Percentiles rank a stretch among this genome's conserved stretches.
Conservation (phyloP, 2,888 invertebrate species). For the Stenoptilia bipunctidactyla region DNA sequence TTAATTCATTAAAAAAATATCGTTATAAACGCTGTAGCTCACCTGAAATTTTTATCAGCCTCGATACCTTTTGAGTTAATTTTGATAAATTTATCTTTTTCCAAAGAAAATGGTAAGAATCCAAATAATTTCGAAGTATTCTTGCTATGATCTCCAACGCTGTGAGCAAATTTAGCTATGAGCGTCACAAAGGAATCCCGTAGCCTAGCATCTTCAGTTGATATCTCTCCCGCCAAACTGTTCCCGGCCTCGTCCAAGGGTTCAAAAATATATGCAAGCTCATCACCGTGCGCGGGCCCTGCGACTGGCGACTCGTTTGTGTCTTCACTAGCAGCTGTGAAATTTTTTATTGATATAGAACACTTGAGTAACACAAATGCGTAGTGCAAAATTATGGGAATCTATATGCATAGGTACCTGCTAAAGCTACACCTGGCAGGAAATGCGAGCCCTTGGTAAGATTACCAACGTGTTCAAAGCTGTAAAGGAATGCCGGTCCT, state of each 20-base stretch:
- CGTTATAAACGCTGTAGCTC: too few relatives aligned
- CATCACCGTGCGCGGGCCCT: conserved; percentile 78
- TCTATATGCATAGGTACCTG: conserved; percentile 32
- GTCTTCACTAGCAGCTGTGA: not conserved
- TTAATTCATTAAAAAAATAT: too few relatives aligned
- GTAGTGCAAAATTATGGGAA: too few relatives aligned
- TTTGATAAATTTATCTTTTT: conserved; percentile 42
- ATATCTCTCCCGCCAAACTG: conserved; percentile 45
- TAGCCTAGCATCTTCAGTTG: conserved; percentile 73
- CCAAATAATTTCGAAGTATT: conserved; percentile 22
- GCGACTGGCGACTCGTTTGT: not conserved
- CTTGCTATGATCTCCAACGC: conserved; percentile 7
- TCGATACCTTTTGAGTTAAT: conserved; percentile 32
- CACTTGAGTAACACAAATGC: too few relatives aligned
- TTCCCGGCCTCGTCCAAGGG: conserved; percentile 73
- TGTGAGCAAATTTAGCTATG: conserved; percentile 76
- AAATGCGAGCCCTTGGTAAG: conserved; percentile 74
- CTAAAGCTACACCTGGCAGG: conserved; percentile 75
- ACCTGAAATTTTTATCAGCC: conserved; percentile 51
- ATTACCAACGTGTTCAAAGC: conserved; percentile 79
- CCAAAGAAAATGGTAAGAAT: conserved; percentile 29
- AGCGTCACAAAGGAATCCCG: conserved; percentile 76
- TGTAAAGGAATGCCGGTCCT: conserved; percentile 78
- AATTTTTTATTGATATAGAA: not conserved
- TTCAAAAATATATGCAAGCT: conserved; percentile 79